Evolutionary conservation across 2,797 vertebrate species (phyloP).

Genomic region (Masticophis lateralis): DNA sequence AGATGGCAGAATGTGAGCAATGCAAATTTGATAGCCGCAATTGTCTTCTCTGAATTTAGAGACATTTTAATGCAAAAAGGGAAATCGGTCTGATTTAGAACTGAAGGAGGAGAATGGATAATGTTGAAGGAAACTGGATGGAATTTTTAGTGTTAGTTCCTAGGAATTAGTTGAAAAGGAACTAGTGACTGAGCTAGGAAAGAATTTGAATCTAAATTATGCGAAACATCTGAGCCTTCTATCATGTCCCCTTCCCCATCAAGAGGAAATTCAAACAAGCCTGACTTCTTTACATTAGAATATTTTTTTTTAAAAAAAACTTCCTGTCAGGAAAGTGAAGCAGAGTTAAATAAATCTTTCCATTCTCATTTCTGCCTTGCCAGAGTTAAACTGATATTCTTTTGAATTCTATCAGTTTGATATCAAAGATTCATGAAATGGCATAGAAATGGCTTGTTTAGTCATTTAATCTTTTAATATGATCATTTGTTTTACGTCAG

Average conservation of each 20-base stretch:
- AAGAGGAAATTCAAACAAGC: not conserved
- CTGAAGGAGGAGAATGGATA: conserved; percentile 17
- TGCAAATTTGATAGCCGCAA: not conserved
- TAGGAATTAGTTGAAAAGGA: not conserved
- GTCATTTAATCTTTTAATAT: not conserved
- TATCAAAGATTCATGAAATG: not conserved
- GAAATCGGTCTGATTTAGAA: not conserved
- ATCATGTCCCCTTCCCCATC: not conserved
- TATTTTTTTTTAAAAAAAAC: not conserved
- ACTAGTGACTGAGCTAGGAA: not conserved
- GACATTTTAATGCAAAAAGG: not conserved
- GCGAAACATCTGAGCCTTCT: not conserved
- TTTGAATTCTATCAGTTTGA: not conserved
- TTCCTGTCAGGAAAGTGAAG: not conserved
- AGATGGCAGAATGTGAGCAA: not conserved
- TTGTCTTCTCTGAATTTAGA: not conserved
- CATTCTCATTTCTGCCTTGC: not conserved
- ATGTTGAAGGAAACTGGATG: conserved; percentile 4
- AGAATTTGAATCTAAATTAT: not conserved
- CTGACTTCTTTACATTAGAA: not conserved
- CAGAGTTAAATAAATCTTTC: not conserved
- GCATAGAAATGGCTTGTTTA: not conserved
- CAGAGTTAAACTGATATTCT: not conserved
- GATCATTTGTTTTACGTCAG: not conserved
- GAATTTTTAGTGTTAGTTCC: not conserved